Evolutionary conservation across 2,888 invertebrate species (phyloP), one percentile per base, ranked within the genome.

Genomic region (Zhuqinia jingwanae): DNA sequence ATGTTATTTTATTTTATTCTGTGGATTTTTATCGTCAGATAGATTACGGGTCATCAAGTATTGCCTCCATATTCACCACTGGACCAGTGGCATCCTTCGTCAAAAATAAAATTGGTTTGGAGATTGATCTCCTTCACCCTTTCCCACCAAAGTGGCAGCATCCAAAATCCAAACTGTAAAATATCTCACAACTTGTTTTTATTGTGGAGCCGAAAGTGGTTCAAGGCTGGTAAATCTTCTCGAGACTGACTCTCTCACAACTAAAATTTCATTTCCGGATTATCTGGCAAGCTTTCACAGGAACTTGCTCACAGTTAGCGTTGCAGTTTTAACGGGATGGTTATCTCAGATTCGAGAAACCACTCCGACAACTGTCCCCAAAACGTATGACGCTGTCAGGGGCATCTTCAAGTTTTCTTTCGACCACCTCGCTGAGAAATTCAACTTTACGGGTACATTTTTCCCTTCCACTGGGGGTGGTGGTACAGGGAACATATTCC

Each of bases 381-480:
- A n/a, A 13, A 70, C 30, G 2, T 36, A 20, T 0, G 15, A 13
- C 0, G 58, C 36, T 36, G 8, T 22, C n/a, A 36, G 77, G 8
- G 77, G 77, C 0, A n/a, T 77, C 3, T 13, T 42, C 5, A 63
- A 63, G 10, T 15, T 68, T 27, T 36, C 81, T 0, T 25, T 70
- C 22, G 36, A 78, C 6, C 42, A 83, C 8, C 36, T 83, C 0
- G 17, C 27, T 10, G 1, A 1, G 0, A 68, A 60, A 15, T 47
- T 53, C 8, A 87, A 87, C 58, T 87, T 87, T 79, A 36, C 83
- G 5, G 36, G 42, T 2, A 30, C 53, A 0, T 77, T 60, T 50
- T 75, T 84, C 36, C 84, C 75, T 5, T 30, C 78, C 5, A 42
- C 63, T 11, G 73, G 78, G 0, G 84, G 84, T 1, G 84, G 87